Base-by-base conservation (phyloP, 1,140 invertebrate genomes). In the Drosophila arizonae region DNA sequence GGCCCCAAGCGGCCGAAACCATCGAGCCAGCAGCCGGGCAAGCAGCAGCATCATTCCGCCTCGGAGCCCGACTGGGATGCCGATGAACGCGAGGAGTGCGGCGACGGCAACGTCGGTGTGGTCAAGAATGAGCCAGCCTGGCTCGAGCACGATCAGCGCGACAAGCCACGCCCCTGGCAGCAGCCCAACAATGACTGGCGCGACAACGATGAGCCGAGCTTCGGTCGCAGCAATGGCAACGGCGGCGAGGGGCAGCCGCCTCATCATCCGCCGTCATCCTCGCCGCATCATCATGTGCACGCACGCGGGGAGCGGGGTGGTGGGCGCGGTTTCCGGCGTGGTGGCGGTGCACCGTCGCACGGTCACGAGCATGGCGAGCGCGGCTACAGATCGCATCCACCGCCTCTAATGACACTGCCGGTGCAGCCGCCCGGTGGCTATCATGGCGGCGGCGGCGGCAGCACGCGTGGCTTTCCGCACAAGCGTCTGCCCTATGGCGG, bases 1-100 rank as follows among this genome's bases (percentile, higher is more conserved):
- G 82, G 90, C 4, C 79, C 82, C n/a, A 90, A 90, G 54, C 80
- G 90, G 1, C 56, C 70, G 15, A 87, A 87, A 21, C 72, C 61
- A 0, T 51, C 61, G 4, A 6, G 51, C 4, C 75, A 72, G 51
- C 52, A 80, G 9, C 46, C 65, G 10, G 10, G 48, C 21, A 76
- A 72, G 17, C 77, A 68, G 39, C 82, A 90, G 41, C 86, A 90
- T 39, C 84, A 91, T 30, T 79, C 90, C 0, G 73, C 76, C 8
- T 91, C 90, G 1, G 90, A 91, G 43, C 81, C 90, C 1, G 87
- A 91, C 51, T 91, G 90, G 90, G 90, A 91, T 76, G 79, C 87
- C 6, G 90, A 90, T 41, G 90, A 91, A 8, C 77, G 85, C 3
- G 88, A 87, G 9, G 79, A 52, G 66, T 64, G 46, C 33, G 79